phyloP scores from a whole-genome alignment of 2,797 vertebrate species.

The Clarias laeviceps region DNA sequence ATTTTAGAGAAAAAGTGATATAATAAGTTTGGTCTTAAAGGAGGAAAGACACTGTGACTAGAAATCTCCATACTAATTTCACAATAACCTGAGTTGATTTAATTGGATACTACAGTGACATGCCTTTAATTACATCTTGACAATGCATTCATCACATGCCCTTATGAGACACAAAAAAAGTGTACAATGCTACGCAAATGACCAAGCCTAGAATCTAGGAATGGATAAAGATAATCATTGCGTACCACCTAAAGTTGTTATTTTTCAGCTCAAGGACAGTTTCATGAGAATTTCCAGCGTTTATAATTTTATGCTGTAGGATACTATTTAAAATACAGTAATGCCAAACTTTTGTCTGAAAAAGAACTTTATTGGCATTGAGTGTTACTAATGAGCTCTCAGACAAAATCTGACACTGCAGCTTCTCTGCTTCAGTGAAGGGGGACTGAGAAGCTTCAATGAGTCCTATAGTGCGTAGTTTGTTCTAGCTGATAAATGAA shows the following conservation, averaged over 20 bases:
- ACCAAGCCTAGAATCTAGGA: background rate
- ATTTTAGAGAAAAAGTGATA: no score
- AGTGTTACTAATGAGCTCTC: slow-evolving; percentile 23
- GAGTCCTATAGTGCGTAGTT: background rate
- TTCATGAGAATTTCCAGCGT: background rate
- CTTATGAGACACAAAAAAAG: background rate
- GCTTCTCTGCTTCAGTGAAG: slow-evolving; percentile 25
- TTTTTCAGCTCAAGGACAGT: background rate
- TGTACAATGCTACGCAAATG: background rate
- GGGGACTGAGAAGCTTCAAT: slow-evolving; percentile 3
- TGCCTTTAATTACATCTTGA: background rate
- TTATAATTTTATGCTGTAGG: background rate
- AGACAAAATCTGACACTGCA: slow-evolving; percentile 28
- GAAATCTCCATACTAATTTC: background rate
- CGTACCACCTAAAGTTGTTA: background rate
- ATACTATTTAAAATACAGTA: background rate
- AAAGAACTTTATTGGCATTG: background rate
- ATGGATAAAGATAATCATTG: no score
- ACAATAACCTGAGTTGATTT: no score
- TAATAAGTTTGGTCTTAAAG: background rate
- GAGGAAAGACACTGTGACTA: background rate
- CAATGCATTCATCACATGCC: background rate
- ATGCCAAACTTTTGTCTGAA: background rate
- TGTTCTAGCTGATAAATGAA: slow-evolving; percentile 15
- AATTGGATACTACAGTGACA: background rate